These are phyloP conservation scores for Actinia equina DNA, from an alignment of 64 coral and sea anemone genomes.

Conservation along the genomic window DNA sequence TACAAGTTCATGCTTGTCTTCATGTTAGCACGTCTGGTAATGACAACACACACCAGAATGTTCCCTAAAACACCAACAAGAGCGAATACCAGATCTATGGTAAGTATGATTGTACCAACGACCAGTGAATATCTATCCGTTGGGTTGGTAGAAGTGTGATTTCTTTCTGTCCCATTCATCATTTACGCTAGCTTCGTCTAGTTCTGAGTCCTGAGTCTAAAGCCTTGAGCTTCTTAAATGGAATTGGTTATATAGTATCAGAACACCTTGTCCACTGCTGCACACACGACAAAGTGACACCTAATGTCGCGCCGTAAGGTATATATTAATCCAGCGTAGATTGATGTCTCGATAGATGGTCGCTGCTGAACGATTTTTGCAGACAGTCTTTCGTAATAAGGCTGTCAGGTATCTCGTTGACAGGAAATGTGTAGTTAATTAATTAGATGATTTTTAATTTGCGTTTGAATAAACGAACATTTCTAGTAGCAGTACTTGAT, in stretches of 20 bases:
- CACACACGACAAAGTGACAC: not conserved
- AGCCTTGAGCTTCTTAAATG: not conserved
- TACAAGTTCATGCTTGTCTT: constrained; percentile 24
- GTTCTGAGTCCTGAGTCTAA: not conserved
- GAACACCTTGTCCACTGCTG: not conserved
- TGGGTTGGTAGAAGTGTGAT: not conserved
- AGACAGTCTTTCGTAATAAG: not conserved
- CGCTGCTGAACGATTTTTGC: not conserved
- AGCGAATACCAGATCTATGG: not conserved
- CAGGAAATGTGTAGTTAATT: constrained; percentile 4
- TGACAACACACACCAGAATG: constrained; percentile 14
- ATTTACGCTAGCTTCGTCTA: not conserved
- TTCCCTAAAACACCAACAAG: constrained; percentile 47
- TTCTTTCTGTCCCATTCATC: not conserved
- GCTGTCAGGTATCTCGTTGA: not conserved
- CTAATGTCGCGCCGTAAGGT: not conserved
- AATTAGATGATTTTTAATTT: constrained; percentile 12
- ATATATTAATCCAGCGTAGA: not conserved
- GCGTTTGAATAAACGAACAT: not conserved
- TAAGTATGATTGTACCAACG: not conserved
- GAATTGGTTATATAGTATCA: not conserved
- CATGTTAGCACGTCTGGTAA: constrained; percentile 22
- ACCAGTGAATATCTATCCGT: not conserved
- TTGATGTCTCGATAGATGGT: not conserved
- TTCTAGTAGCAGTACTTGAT: not conserved